phyloP scores from a whole-genome alignment of 2,888 invertebrate species.

The Gymnosoma rotundatum region DNA sequence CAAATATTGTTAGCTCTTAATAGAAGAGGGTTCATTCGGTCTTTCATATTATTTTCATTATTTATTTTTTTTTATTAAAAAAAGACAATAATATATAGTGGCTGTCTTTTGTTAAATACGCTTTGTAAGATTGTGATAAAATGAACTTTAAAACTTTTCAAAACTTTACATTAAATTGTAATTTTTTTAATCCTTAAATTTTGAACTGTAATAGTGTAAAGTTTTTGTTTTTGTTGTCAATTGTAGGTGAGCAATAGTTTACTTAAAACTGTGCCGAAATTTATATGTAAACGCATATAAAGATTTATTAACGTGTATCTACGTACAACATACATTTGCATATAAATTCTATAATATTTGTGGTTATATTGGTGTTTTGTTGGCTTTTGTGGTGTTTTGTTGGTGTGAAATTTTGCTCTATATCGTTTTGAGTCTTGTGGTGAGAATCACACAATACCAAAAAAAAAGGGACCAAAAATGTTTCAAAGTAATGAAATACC shows the following conservation, averaged over 20 bases:
- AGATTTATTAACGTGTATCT: neutral
- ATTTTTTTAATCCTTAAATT: neutral
- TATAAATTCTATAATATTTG: slow-evolving; percentile 54
- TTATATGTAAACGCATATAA: neutral
- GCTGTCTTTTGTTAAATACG: neutral
- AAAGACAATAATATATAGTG: too few relatives aligned
- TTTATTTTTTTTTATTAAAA: too few relatives aligned
- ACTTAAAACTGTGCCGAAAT: neutral
- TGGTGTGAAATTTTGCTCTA: slow-evolving; percentile 64
- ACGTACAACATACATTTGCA: neutral
- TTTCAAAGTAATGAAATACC: slow-evolving; percentile 65
- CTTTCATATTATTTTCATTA: too few relatives aligned
- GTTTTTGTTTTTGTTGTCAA: neutral
- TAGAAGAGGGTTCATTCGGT: too few relatives aligned
- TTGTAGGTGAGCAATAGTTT: neutral
- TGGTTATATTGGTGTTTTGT: slow-evolving; percentile 66
- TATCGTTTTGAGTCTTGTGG: slow-evolving; percentile 63
- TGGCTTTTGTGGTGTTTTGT: slow-evolving; percentile 62
- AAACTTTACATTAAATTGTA: neutral
- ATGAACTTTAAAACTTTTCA: neutral
- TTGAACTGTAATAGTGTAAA: neutral
- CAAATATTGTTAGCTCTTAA: too few relatives aligned
- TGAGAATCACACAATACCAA: slow-evolving; percentile 12
- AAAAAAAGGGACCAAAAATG: slow-evolving; percentile 31
- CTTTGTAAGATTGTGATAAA: neutral